phyloP scores from a whole-genome alignment of 2,113 vertebrate species.

The Gallinago jamesoni region DNA sequence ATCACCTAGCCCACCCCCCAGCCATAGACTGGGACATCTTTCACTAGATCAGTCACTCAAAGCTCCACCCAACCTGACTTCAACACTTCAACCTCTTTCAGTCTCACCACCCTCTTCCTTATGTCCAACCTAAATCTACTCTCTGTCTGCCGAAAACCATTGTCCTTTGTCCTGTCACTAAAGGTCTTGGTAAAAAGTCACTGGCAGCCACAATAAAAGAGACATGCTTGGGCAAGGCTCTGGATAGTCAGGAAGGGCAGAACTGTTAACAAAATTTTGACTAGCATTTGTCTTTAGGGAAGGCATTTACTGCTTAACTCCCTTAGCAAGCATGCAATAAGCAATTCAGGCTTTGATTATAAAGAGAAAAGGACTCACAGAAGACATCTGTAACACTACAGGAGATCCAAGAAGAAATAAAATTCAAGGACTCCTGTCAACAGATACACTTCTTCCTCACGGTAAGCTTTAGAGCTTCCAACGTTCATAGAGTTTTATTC shows the following conservation, averaged over 20 bases:
- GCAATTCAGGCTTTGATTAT: not conserved
- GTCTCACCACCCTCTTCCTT: not conserved
- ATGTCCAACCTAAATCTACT: not conserved
- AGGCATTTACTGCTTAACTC: not conserved
- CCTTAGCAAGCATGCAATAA: not conserved
- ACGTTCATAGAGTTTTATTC: not conserved
- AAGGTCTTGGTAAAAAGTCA: not conserved
- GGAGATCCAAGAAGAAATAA: not conserved
- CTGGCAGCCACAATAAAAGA: not conserved
- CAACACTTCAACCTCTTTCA: not conserved
- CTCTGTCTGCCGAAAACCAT: not conserved
- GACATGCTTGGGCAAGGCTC: not conserved
- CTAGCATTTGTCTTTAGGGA: not conserved
- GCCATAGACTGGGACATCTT: accelerated
- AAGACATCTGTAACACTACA: not conserved
- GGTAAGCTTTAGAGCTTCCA: not conserved
- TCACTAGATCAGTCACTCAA: not conserved
- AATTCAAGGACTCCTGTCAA: not conserved
- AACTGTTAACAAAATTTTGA: not conserved
- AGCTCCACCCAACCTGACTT: not conserved
- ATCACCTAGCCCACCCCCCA: not conserved
- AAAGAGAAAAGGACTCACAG: not conserved
- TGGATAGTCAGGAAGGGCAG: not conserved
- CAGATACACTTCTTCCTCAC: not conserved
- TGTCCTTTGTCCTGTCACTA: not conserved